Base-by-base conservation (phyloP, 2,797 vertebrate species). In the Melopsittacus undulatus region DNA sequence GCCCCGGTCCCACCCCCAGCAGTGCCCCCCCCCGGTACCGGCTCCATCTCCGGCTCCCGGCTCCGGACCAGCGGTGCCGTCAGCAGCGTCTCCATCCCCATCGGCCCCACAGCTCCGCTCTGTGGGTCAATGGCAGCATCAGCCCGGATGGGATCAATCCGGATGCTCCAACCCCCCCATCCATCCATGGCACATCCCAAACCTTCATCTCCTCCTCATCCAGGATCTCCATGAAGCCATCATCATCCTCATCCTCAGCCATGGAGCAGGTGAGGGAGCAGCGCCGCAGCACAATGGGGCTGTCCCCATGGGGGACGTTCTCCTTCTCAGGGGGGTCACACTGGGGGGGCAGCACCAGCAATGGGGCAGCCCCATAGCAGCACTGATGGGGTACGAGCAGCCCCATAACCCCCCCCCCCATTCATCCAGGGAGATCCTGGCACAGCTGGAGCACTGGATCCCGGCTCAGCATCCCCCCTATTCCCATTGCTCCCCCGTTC, bases 61-160 rank as follows among this genome's bases (percentile, higher is more conserved):
- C 94, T 96, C 68, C 97, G 96, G 95, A 99, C 98, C 74, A 99
- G 97, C 0, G 99, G 99, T 3, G 98, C 99, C 0, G 97, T 99
- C 73, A 99, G 98, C 96, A 99, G 95, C 87, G 97, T 99, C 77
- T 98, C 98, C 98, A 99, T 99, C 59, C 99, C 98, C 7, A 80
- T 93, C 2, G 99, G 99, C 82, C 99, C 97, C 1, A 81, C 92
- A 0, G 97, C 88, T 11, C 98, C 97, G 1, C 95, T 97, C 99
- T 99, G 48, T 34, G 8, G 22, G 13, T n/a, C n/a, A n/a, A n/a
- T n/a, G n/a, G 52, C 27, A 32, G 43, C 19, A 21, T 9, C 19
- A 21, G 46, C 23, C 8, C 2, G 46, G 46, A 48, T 48, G 57
- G 57, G 21, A 36, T 13, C n/a, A 15, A 17, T 7, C 57, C 34